A percentile compares a stretch with the other conserved stretches of the same genome.
These are phyloP conservation scores for Etheostoma spectabile DNA, from an alignment of 2,113 vertebrate genomes.

Conservation along the genomic window DNA sequence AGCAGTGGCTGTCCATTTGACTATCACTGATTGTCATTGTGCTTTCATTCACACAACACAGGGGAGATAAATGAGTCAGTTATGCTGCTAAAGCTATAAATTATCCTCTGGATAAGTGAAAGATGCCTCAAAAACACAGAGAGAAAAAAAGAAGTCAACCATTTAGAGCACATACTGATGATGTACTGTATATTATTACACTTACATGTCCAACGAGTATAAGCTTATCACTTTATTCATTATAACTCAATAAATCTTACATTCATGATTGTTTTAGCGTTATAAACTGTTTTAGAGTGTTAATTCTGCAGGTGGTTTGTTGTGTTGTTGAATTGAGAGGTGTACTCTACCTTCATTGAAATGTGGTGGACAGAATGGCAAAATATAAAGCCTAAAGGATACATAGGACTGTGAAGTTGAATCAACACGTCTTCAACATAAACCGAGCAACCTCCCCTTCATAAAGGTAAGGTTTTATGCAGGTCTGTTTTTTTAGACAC, in stretches of 20 bases:
- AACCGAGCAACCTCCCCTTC: not conserved
- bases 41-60: not conserved
- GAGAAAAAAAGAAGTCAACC: too few relatives aligned
- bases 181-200: not conserved
- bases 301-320: not conserved
- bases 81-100: not conserved
- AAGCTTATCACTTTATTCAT: not conserved
- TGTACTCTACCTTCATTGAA: not conserved
- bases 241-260: not conserved
- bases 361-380: not conserved
- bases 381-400: not conserved
- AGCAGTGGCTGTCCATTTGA: not conserved
- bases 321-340: not conserved
- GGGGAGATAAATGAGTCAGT: not conserved
- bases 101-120: not conserved
- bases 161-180: not conserved
- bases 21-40: slow-evolving; percentile 8
- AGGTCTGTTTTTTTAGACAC: not conserved
- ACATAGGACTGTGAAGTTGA: not conserved
- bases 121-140: slow-evolving; percentile 17
- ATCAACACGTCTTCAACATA: not conserved
- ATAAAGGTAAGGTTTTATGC: not conserved
- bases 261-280: not conserved
- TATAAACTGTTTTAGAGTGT: not conserved
- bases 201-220: not conserved